Percentiles rank a stretch among this genome's conserved stretches.
These are phyloP conservation scores for Sardinella longiceps DNA, from an alignment of 2,797 vertebrate genomes.

Conservation along the genomic window DNA sequence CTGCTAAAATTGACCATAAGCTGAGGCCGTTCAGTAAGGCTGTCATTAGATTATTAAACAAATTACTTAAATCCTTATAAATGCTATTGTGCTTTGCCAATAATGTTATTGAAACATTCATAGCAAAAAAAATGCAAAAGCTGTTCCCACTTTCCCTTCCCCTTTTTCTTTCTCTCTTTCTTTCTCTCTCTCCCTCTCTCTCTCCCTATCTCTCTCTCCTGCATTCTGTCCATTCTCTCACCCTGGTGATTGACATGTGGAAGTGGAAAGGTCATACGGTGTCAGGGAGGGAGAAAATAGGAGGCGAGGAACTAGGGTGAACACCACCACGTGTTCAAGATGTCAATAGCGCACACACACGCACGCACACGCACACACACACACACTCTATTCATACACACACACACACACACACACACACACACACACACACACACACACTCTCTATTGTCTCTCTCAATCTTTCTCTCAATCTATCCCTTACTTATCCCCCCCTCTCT, in stretches of 20 bases:
- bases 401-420: background rate
- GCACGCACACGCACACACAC: background rate
- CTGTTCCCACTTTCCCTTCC: constrained; percentile 25
- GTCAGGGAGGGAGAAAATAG: constrained; percentile 17
- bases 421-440: background rate
- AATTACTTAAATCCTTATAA: no score
- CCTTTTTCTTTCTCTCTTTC: constrained; percentile 25
- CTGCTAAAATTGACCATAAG: no score
- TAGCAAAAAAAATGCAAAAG: constrained; percentile 29
- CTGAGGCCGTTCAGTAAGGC: no score
- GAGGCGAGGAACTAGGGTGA: background rate
- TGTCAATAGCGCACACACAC: constrained; percentile 3
- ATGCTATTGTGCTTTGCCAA: constrained; percentile 22
- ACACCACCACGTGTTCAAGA: background rate
- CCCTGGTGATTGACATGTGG: constrained; percentile 43
- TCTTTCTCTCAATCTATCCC: no score
- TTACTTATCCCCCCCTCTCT: no score
- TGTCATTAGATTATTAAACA: no score
- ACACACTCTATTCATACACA: background rate
- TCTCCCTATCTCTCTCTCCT: no score
- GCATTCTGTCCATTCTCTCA: constrained; percentile 17
- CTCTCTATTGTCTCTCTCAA: background rate
- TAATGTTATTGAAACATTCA: background rate
- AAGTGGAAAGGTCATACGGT: constrained; percentile 38
- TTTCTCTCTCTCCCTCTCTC: no score